These are phyloP conservation scores for Leucoraja ocellata DNA, from an alignment of 2,797 vertebrate species.

Conservation along the genomic window DNA sequence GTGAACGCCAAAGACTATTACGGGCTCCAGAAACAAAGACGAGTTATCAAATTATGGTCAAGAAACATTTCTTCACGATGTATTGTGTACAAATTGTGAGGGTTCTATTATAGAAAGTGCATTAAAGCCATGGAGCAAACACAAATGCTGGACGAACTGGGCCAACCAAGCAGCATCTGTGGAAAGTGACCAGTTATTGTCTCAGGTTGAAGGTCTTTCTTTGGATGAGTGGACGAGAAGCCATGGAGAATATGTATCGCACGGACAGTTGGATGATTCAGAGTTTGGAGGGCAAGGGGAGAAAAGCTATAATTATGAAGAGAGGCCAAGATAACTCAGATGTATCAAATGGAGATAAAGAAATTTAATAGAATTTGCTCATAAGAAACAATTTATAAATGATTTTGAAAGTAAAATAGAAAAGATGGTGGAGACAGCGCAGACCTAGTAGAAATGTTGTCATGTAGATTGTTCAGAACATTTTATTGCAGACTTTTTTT, in stretches of 20 bases:
- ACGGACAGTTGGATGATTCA: neutral
- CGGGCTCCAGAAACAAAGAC: neutral
- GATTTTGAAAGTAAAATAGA: no score
- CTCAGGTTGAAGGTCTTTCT: no score
- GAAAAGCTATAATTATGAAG: neutral
- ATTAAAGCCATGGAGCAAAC: neutral
- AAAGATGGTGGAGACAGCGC: no score
- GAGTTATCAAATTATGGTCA: neutral
- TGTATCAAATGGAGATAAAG: neutral
- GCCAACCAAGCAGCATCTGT: no score
- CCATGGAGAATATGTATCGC: neutral
- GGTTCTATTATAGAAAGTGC: neutral
- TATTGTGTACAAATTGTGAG: neutral
- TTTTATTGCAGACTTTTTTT: neutral
- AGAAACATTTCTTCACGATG: neutral
- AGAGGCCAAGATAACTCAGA: neutral
- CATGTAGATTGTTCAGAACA: neutral
- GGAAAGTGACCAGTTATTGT: no score
- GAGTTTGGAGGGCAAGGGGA: no score
- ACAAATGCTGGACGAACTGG: no score
- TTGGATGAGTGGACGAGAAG: no score
- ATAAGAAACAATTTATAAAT: neutral
- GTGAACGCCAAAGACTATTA: neutral
- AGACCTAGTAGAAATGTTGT: neutral
- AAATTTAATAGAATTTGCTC: neutral